A percentile compares a stretch with the other conserved stretches of the same genome.
Evolutionary conservation across 2,113 vertebrate genomes (phyloP).

Genomic region (Montifringilla adamsi): DNA sequence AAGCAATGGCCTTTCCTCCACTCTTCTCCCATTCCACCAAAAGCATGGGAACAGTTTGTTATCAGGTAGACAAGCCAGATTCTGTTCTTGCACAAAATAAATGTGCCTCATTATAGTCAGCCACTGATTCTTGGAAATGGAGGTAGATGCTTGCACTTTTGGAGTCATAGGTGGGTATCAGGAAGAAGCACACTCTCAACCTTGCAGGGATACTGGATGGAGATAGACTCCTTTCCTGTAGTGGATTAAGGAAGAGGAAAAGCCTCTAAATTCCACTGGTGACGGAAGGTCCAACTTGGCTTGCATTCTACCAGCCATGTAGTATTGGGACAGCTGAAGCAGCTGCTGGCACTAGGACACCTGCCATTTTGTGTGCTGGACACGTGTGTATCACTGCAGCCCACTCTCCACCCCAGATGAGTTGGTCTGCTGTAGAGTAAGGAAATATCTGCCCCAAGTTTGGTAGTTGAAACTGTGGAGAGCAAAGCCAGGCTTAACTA

Average conservation of each 20-base stretch:
- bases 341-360: neutral
- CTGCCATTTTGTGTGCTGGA: rapidly evolving
- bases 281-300: neutral
- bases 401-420: neutral
- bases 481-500: neutral
- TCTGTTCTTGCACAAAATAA: neutral
- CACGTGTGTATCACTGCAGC: neutral
- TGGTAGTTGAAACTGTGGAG: neutral
- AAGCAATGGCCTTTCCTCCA: neutral
- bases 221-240: neutral
- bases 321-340: neutral
- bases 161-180: neutral
- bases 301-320: neutral
- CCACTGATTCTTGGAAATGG: neutral
- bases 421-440: neutral
- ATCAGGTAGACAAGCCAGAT: neutral
- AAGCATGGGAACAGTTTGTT: neutral
- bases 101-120: rapidly evolving
- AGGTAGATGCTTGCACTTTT: neutral
- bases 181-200: neutral
- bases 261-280: neutral
- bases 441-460: neutral
- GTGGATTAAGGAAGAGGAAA: neutral
- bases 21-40: neutral
- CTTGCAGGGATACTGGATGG: neutral